Evolutionary conservation across 2,888 invertebrate genomes (phyloP).

Genomic region (Myopa testacea): DNA sequence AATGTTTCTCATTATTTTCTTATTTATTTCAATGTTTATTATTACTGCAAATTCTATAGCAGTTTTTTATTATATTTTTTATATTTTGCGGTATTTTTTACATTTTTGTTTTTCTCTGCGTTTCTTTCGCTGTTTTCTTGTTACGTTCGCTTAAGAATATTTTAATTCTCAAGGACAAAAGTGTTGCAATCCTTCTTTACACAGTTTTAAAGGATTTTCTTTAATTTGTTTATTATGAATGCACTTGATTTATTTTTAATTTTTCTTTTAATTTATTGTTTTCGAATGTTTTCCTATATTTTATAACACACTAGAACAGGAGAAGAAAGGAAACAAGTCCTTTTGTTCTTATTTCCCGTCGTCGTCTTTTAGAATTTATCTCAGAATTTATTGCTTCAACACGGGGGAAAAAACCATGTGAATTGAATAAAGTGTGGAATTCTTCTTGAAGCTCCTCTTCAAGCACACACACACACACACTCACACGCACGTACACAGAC

Average conservation of each 20-base stretch:
- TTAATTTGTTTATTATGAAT: background rate
- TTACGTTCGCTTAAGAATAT: background rate
- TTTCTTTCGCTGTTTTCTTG: background rate
- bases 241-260: background rate
- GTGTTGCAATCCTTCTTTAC: no score
- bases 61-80: background rate
- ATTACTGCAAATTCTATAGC: no score
- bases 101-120: background rate
- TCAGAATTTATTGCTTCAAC: no score
- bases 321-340: no score
- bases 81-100: background rate
- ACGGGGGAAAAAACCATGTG: background rate
- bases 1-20: no score
- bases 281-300: background rate
- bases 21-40: no score
- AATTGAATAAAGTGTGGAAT: background rate
- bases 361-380: no score
- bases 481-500: background rate
- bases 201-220: background rate
- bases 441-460: background rate
- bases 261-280: conserved; percentile 12
- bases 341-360: no score
- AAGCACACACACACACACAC: background rate
- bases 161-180: background rate
- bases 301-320: background rate